Conservation (phyloP, 2,888 invertebrate genomes). For the Petrolisthes cinctipes region DNA sequence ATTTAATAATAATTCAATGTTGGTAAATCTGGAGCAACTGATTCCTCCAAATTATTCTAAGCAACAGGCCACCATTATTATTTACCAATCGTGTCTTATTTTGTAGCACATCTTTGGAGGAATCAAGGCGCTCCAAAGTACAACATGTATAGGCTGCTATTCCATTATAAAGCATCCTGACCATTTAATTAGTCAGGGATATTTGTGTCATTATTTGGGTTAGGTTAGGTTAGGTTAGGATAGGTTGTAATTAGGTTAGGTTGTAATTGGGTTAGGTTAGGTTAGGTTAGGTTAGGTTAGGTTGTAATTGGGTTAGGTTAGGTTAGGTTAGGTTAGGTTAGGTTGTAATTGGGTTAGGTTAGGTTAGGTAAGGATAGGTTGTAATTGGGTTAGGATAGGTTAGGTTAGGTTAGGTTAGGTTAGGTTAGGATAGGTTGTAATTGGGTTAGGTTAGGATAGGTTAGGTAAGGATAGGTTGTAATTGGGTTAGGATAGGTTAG, state of each 20-base stretch:
- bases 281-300: slow-evolving; percentile 17
- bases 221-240: background rate
- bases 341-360: slow-evolving; percentile 6
- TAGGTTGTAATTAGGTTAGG: background rate
- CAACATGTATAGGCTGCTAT: too few species aligned
- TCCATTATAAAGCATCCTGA: too few species aligned
- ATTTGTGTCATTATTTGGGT: too few species aligned
- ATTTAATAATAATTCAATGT: too few species aligned
- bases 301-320: background rate
- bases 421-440: background rate
- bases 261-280: slow-evolving; percentile 11
- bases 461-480: background rate
- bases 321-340: background rate
- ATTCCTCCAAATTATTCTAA: too few species aligned
- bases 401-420: background rate
- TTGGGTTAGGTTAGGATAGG: background rate
- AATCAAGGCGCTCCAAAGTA: too few species aligned
- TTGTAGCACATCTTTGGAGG: too few species aligned
- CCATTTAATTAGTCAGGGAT: too few species aligned
- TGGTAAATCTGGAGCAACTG: too few species aligned
- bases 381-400: background rate
- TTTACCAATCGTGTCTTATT: too few species aligned
- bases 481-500: too few species aligned
- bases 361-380: background rate
- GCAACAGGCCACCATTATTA: too few species aligned